Base-by-base conservation (phyloP, 2,888 invertebrate genomes). In the Pandemis cinnamomeana region DNA sequence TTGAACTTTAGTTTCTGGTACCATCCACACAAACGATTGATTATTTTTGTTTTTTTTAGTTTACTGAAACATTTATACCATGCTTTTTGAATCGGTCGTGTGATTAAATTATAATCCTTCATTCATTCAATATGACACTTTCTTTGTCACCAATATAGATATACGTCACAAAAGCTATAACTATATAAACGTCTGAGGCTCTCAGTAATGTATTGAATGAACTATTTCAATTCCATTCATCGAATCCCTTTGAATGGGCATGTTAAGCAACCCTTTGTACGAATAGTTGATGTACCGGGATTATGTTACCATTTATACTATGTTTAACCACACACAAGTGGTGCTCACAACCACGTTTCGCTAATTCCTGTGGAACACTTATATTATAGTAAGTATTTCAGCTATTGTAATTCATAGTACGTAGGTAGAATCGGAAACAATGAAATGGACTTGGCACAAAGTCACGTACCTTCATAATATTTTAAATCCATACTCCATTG, bases 221-320 rank as follows among this genome's bases (percentile, higher is more conserved):
- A 20, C 20, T n/a, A 55, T 55, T 55, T 20, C 55, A 20, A 55
- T 55, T 20, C 55, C 55, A 55, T 55, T 55, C 55, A 55, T 55
- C n/a, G 8, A 55, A 55, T 20, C 20, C 55, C 15, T 55, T 55
- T 55, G 55, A 55, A 55, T 55, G 20, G 20, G 55, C 15, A 20
- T 55, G 55, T 55, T 55, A 8, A 53, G 8, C 7, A 53, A 15
- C n/a, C 55, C 55, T 55, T 55, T 55, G 55, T 55, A 55, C 20
- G 15, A 55, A 55, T 20, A 20, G 15, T 55, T 55, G 55, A 20
- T 46, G 2, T 55, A 20, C 15, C 20, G 55, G 8, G 8, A 55
- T 8, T 7, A 55, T 55, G 20, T 55, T 55, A 55, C 15, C 53
- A 53, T 55, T 15, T 20, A 7, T 55, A 55, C 20, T 55, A 20